Conservation (phyloP, 1,140 invertebrate genomes). For the Phocides pigmalion region DNA sequence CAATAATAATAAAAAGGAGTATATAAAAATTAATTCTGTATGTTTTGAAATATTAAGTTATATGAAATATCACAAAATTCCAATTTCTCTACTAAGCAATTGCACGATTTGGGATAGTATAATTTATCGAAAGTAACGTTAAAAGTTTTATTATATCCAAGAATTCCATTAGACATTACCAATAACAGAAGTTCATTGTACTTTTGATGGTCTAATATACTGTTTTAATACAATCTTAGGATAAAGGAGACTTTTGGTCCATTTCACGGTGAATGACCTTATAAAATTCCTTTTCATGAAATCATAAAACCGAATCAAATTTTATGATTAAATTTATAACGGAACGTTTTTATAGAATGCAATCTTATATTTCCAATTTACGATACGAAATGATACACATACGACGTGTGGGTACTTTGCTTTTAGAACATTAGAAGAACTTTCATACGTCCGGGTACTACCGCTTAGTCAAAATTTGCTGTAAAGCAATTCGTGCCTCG, state of each 20-base stretch:
- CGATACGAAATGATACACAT: slow-evolving; percentile 15
- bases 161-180: slow-evolving; percentile 12
- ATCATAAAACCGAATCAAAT: slow-evolving; percentile 19
- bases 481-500: no score
- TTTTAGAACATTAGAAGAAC: no score
- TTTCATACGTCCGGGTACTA: no score
- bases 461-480: no score
- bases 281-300: slow-evolving; percentile 20
- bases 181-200: slow-evolving; percentile 16
- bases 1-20: no score
- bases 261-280: slow-evolving; percentile 24
- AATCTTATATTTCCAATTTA: slow-evolving; percentile 30
- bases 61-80: no score
- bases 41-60: no score
- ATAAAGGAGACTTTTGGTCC: not conserved
- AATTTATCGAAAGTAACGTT: no score
- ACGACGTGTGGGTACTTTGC: no score
- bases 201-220: slow-evolving; percentile 11
- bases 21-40: no score
- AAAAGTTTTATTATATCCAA: not conserved
- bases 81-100: no score
- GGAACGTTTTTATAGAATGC: slow-evolving; percentile 29
- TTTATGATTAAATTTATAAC: slow-evolving; percentile 14
- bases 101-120: no score
- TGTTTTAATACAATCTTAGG: slow-evolving; percentile 1